Base-by-base conservation (phyloP, 2,888 invertebrate species). In the Tanypteryx hageni region DNA sequence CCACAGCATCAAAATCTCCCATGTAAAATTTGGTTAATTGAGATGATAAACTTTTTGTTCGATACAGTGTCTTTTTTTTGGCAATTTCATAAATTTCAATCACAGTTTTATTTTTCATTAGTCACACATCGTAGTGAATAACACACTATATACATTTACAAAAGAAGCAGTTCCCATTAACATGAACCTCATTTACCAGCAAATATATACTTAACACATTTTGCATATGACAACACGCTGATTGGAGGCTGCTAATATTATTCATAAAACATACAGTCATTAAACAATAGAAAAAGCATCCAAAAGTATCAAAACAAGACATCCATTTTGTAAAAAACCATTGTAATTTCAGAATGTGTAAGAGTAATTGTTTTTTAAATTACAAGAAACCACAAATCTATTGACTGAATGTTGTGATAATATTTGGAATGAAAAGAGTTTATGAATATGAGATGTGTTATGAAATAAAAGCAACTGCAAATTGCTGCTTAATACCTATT, bases 1-100 rank as follows among this genome's bases (percentile, higher is more conserved):
- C 44, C 44, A 44, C 1, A 44, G 44, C 44, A 44, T 44, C 44
- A 44, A 44, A 44, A 44, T 44, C 44, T 44, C 44, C 44, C 1
- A 44, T 5, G 5, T 44, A 44, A 44, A 44, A 44, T 5, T 44
- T 44, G 5, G n/a, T n/a, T n/a, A n/a, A n/a, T n/a, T n/a, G n/a
- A n/a, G n/a, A n/a, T n/a, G 44, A 44, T 44, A 44, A 44, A 44
- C 44, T 44, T 44, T 44, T 44, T 44, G 44, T 44, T 44, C 44
- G 5, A 44, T 44, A 44, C 44, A 44, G 5, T 44, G 44, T 44
- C 44, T 44, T 44, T 44, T n/a, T 27, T 27, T 76, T 76, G 76
- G 76, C 76, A 76, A 27, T 76, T 76, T 76, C 76, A 76, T 76
- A 27, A 76, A 76, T 76, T 76, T 76, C 22, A 27, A 76, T 76